phyloP scores from a whole-genome alignment of 2,888 invertebrate species.

The Coelopa pilipes region DNA sequence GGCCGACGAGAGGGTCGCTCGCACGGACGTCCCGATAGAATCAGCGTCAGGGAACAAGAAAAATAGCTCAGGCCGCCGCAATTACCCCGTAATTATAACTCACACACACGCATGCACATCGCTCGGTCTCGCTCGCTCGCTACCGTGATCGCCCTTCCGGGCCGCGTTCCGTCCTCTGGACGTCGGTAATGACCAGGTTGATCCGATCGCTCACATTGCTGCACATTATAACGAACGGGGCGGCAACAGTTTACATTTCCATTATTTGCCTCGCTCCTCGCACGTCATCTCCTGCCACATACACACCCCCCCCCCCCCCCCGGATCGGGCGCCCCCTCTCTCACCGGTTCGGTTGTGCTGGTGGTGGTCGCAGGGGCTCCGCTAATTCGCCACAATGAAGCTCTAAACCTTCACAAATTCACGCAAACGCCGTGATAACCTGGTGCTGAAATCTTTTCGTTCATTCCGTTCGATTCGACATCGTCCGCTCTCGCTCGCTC shows the following conservation, averaged over 20 bases:
- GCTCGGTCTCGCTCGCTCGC: neutral
- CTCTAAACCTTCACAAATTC: conserved; percentile 66
- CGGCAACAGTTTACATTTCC: conserved; percentile 31
- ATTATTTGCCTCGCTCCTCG: neutral
- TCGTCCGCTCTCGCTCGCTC: neutral
- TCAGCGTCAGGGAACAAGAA: conserved; percentile 31
- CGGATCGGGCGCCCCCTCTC: neutral
- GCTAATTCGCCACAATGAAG: conserved; percentile 57
- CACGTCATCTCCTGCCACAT: neutral
- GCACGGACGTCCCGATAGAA: conserved; percentile 21
- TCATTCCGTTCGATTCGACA: neutral
- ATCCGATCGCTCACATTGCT: conserved; percentile 34
- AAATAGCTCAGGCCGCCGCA: conserved; percentile 21
- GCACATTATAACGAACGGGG: conserved; percentile 31
- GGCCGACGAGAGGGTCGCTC: neutral
- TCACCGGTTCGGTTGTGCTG: neutral
- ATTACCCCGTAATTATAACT: conserved; percentile 25
- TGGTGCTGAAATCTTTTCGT: conserved; percentile 23
- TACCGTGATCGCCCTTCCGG: neutral
- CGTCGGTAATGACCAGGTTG: conserved; percentile 4
- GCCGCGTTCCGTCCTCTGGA: neutral
- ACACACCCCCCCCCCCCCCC: neutral
- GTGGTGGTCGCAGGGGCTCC: conserved; percentile 30
- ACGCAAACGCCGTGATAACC: conserved; percentile 52
- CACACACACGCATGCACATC: conserved; percentile 7